These are phyloP conservation scores for Melierax canorus DNA, from an alignment of 2,113 vertebrate genomes.

Conservation along the genomic window DNA sequence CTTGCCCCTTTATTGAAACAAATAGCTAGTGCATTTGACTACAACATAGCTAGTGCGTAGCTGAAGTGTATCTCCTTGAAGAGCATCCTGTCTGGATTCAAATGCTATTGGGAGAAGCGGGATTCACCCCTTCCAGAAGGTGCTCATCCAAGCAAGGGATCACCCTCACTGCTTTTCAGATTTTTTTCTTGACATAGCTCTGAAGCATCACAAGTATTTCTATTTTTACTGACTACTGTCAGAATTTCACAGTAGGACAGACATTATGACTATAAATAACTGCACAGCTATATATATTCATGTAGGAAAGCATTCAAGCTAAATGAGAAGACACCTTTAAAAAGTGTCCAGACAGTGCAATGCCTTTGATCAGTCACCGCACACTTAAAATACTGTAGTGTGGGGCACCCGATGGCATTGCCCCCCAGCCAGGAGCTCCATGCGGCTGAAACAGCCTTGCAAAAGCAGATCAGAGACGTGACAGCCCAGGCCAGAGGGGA, in stretches of 20 bases:
- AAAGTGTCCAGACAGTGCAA: no score
- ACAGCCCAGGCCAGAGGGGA: neutral
- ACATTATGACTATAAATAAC: neutral
- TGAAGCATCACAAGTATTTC: neutral
- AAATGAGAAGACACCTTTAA: neutral
- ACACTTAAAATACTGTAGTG: rapidly evolving
- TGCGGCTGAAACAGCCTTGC: neutral
- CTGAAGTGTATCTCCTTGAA: neutral
- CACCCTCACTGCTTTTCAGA: neutral
- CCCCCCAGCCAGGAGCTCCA: neutral
- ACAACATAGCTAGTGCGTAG: rapidly evolving
- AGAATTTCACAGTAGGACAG: neutral
- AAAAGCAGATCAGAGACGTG: rapidly evolving
- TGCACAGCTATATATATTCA: neutral
- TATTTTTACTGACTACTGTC: neutral
- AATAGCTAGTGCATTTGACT: no score
- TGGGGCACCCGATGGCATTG: neutral
- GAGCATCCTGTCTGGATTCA: neutral
- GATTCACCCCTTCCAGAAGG: neutral
- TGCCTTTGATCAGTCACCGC: neutral
- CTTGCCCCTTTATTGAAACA: neutral
- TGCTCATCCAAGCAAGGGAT: neutral
- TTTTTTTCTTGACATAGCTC: neutral
- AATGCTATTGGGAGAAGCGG: rapidly evolving
- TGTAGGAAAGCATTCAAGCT: neutral